Evolutionary conservation across 2,888 invertebrate genomes (phyloP), one percentile per base, ranked within the genome.

Genomic region (Pristionchus entomophagus): DNA sequence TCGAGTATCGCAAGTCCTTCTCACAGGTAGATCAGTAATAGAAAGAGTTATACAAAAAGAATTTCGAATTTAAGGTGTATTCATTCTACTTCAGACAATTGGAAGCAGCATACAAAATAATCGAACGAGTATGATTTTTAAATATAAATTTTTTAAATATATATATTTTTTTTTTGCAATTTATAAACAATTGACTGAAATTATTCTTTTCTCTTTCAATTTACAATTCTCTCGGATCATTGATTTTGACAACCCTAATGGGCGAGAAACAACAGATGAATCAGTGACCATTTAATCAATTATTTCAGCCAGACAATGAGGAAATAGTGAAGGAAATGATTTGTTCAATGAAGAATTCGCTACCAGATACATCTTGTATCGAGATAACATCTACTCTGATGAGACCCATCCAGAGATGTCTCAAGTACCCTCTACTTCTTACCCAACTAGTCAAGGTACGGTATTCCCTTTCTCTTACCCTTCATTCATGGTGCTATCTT

Each of bases 361-460:
- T 56, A 3, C 53, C 56, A 19, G 38, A 22, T 2, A 82, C 82
- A 17, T 35, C 56, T 5, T 53, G 53, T n/a, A 35, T 82, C 8
- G 82, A 82, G 26, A 82, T 56, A 29, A 41, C 82, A 8, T 82
- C 82, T 12, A 53, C 56, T 22, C 35, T 82, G 4, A n/a, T 26
- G 56, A 26, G 82, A 56, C 82, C 82, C 26, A 38, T 82, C 10
- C 59, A 59, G 59, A 82, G 85, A n/a, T 89, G 89, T 45, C 84
- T 93, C 35, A 92, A 93, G 80, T 92, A 92, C 87, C 92, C 92
- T 10, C 88, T 92, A 32, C 92, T 91, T 85, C 86, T 92, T 29
- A 90, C 86, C 38, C 91, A 92, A 86, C 87, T 92, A 62, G 86
- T 89, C 14, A 92, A 92, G 88, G 90, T 91, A n/a, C n/a, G n/a